Evolutionary conservation across 2,113 vertebrate species (phyloP), one percentile per base, ranked within the genome.

Genomic region (human): DNA sequence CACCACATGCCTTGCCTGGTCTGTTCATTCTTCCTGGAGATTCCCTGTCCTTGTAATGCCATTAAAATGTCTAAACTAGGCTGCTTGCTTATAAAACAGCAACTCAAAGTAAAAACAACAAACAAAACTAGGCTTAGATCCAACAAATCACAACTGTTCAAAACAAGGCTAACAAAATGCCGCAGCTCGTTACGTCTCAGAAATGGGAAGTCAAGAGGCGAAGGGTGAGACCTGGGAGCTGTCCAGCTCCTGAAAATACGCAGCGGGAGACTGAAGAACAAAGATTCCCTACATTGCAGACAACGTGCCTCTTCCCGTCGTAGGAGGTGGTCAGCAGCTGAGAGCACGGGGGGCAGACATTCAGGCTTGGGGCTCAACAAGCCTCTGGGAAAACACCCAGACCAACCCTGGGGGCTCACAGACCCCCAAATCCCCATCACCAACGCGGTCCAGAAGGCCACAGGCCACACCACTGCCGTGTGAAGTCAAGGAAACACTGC

Each of bases 291-390:
- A 80, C n/a, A 30, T 4, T 38, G 11, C 50, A 72, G 6, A 50
- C 18, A 0, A 16, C 0, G 4, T 14, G 25, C 17, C 76, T 13
- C 25, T 30, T 35, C 2, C 50, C n/a, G 30, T 48, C 1, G 12
- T 13, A 79, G 66, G 75, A 90, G 25, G 57, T 4, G 9, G 8
- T 64, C 0, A n/a, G 4, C 0, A 4, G 18, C 40, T 27, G 20
- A n/a, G 12, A 16, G 13, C 35, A 25, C 18, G 23, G 38, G 13
- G 5, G 11, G 20, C 11, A 11, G 13, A 38, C 22, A 48, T 17
- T 30, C 40, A 45, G 38, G 52, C 52, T n/a, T 11, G 30, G 25
- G 55, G 30, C 73, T n/a, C 18, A 3, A 40, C 23, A 27, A 75
- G 72, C 72, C 72, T 27, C 72, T 14, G 72, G 87, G 4, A 48